Percentiles rank a stretch among this genome's conserved stretches.
phyloP scores from a whole-genome alignment of 2,888 invertebrate genomes.

The Ecliptopera silaceata region DNA sequence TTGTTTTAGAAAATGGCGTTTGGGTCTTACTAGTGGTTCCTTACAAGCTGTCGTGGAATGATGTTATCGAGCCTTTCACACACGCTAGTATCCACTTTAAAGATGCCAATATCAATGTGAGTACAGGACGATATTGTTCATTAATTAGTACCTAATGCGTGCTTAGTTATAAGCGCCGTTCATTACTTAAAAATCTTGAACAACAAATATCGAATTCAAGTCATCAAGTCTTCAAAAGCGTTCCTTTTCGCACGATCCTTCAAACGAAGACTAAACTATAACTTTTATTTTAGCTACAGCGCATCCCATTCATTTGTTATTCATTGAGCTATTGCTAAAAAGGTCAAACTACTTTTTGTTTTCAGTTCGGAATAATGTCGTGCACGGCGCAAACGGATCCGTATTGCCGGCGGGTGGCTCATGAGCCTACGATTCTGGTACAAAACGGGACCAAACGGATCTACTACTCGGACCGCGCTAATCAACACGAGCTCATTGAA shows the following conservation, averaged over 20 bases:
- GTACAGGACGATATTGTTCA: constrained; percentile 27
- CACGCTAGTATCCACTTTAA: constrained; percentile 54
- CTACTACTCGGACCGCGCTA: constrained; percentile 48
- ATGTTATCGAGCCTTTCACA: constrained; percentile 58
- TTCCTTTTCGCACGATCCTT: too few species aligned
- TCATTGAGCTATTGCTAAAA: too few species aligned
- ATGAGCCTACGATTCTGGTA: constrained; percentile 51
- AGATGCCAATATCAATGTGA: constrained; percentile 55
- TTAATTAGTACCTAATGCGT: too few species aligned
- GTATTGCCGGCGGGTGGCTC: constrained; percentile 53
- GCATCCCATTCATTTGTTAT: too few species aligned
- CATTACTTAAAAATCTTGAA: too few species aligned
- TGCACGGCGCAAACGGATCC: constrained; percentile 54
- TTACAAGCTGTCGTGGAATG: constrained; percentile 54
- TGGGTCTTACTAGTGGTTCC: constrained; percentile 69
- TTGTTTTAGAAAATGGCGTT: constrained; percentile 50
- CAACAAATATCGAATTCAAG: too few species aligned
- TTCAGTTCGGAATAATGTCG: constrained; percentile 68
- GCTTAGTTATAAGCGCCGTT: too few species aligned
- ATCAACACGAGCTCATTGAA: constrained; percentile 51
- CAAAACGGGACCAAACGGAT: constrained; percentile 49
- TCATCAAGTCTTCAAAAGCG: too few species aligned
- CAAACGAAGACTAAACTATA: too few species aligned
- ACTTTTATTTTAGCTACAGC: too few species aligned
- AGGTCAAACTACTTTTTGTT: too few species aligned